Evolutionary conservation across 1,140 invertebrate genomes (phyloP).

Genomic region (Panagrolaimus sp.): DNA sequence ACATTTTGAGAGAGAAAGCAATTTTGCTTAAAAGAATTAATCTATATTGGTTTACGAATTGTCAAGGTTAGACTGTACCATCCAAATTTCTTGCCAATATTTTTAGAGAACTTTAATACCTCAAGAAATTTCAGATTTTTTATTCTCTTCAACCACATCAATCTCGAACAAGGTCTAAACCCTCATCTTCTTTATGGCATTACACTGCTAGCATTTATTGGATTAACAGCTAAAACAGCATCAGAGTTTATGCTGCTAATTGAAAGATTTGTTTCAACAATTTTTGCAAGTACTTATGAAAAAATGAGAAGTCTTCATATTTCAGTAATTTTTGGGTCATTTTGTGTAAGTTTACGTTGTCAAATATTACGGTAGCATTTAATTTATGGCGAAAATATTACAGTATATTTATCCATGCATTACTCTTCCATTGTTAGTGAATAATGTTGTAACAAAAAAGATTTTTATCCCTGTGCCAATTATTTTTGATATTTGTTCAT

Average conservation of each 20-base stretch:
- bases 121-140: conserved; percentile 1
- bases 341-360: background rate
- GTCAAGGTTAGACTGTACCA: no score
- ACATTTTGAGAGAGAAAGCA: no score
- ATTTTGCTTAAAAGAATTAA: no score
- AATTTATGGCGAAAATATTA: background rate
- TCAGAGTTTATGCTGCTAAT: background rate
- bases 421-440: background rate
- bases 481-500: conserved; percentile 8
- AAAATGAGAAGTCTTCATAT: background rate
- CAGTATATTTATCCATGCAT: conserved; percentile 1
- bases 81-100: no score
- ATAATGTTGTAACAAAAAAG: background rate
- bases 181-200: background rate
- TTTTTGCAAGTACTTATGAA: background rate
- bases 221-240: background rate
- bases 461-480: background rate
- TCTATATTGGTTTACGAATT: no score
- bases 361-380: background rate
- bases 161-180: background rate
- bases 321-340: background rate
- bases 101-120: no score
- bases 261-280: background rate
- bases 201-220: background rate
- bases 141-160: background rate